Evolutionary conservation across 1,140 invertebrate species (phyloP), one percentile per base, ranked within the genome.

Genomic region (Brachionus koreanus): DNA sequence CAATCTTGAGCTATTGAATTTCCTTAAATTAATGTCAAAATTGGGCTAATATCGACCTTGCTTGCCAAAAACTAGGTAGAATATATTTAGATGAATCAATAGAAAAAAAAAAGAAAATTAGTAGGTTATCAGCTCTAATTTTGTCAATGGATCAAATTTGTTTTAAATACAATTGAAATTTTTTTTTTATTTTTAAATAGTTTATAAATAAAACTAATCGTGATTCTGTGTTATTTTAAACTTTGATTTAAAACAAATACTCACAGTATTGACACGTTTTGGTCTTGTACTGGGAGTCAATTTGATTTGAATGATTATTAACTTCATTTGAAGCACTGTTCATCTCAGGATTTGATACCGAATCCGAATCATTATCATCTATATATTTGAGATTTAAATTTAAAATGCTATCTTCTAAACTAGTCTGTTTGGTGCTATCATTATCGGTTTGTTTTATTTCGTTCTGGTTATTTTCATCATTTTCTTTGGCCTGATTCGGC

Each of bases 341-440:
- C 10, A 6, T 13, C 19, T 74, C 43, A 25, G 16, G 0, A 74
- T 74, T 74, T 13, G 69, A 74, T 25, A 25, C 39, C 19, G 69
- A 74, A 46, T 74, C 69, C n/a, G 69, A 46, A 74, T 74, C 69
- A 19, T 74, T 74, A 46, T 74, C 69, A 43, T 74, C 69, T 43
- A 74, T 74, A 25, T 46, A 74, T 74, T 74, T 74, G 12, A 74
- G 33, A 46, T 74, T 43, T 29, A 74, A 74, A 35, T 74, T 74
- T 74, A 46, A 74, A 74, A 74, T 74, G 12, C 39, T 74, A 74
- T 43, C 43, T 74, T 74, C 69, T 39, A 74, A 46, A 19, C n/a
- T 69, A 33, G 37, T 69, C 37, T 65, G 25, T 10, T 13, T 72
- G 37, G n/a, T 35, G n/a, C 29, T 46, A 46, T 43, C 69, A 23